Conservation (phyloP, 2,888 invertebrate genomes). For the Orchesellides sinensis region DNA sequence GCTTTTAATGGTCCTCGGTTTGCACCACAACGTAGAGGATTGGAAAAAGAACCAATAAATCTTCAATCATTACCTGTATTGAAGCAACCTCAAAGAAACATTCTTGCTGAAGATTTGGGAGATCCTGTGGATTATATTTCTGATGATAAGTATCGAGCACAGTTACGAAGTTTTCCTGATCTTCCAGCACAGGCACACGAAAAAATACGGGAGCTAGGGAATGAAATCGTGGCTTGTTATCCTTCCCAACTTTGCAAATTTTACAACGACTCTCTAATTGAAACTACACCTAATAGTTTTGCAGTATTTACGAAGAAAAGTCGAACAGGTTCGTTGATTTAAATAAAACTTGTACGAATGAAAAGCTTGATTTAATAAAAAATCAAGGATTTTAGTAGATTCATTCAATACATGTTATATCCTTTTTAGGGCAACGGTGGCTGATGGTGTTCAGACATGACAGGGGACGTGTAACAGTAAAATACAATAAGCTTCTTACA, state of each 20-base stretch:
- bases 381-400: no score
- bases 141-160: conserved; percentile 54
- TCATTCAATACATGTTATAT: no score
- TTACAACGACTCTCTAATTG: conserved; percentile 43
- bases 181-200: conserved; percentile 63
- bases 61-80: conserved; percentile 40
- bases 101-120: not conserved
- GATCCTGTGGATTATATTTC: not conserved
- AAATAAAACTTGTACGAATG: no score
- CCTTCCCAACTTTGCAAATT: conserved; percentile 48
- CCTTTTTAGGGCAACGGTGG: conserved; percentile 35
- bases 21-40: not conserved
- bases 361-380: no score
- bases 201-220: conserved; percentile 63
- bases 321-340: conserved; percentile 45
- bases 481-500: conserved; percentile 49
- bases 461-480: conserved; percentile 37
- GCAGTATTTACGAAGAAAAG: conserved; percentile 49
- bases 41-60: conserved; percentile 37
- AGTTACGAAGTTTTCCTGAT: conserved; percentile 53
- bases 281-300: conserved; percentile 49
- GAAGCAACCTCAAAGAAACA: conserved; percentile 29
- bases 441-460: conserved; percentile 52
- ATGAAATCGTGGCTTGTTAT: conserved; percentile 62
- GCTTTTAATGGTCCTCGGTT: not conserved